phyloP scores from a whole-genome alignment of 2,888 invertebrate species.

The Girardia tigrina region DNA sequence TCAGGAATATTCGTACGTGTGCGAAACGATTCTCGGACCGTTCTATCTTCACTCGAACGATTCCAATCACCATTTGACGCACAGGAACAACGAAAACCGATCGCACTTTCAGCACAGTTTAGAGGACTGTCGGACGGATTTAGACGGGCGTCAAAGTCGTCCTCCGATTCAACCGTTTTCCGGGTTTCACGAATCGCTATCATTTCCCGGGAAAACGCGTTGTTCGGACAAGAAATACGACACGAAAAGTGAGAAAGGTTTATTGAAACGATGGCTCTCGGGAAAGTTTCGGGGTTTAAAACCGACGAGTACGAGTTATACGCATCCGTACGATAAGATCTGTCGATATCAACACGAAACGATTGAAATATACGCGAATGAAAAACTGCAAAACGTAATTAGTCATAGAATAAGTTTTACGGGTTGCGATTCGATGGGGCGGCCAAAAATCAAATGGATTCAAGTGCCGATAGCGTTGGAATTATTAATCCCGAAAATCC shows the following conservation, averaged over 20 bases:
- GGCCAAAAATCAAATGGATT: neutral
- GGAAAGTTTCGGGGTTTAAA: neutral
- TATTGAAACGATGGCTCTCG: neutral
- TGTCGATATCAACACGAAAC: neutral
- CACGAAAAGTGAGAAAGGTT: neutral
- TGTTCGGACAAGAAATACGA: neutral
- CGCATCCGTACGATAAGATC: conserved; percentile 4
- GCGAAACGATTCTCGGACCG: neutral
- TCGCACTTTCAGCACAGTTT: neutral
- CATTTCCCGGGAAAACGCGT: neutral
- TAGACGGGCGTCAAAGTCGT: neutral
- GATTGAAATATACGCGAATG: neutral
- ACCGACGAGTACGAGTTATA: neutral
- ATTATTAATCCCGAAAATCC: conserved; percentile 25
- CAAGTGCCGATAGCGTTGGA: conserved; percentile 28
- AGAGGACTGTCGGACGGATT: neutral
- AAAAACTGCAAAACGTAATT: conserved; percentile 16
- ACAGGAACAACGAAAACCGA: neutral
- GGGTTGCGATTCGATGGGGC: neutral
- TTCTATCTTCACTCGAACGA: neutral
- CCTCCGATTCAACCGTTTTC: neutral
- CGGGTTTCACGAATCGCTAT: neutral
- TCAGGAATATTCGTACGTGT: conserved; percentile 20
- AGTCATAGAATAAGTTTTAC: conserved; percentile 12
- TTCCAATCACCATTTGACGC: neutral